Conservation (phyloP, 1,140 invertebrate species). For the Drosophila kohkoa region DNA sequence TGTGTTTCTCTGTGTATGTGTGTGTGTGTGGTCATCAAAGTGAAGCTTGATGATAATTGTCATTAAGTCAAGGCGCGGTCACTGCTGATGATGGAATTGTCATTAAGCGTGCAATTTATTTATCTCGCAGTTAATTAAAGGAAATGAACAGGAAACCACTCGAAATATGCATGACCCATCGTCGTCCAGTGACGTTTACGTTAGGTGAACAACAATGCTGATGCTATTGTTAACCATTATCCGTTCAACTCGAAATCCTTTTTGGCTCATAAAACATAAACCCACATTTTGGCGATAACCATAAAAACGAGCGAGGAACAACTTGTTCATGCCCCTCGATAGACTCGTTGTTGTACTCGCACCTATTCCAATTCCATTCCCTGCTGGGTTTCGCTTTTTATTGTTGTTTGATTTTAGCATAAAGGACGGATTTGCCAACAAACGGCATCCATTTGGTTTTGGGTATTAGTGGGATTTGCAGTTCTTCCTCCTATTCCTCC, state of each 20-base stretch:
- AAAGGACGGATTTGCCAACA: constrained; percentile 73
- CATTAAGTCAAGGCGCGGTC: constrained; percentile 31
- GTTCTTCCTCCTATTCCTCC: constrained; percentile 9
- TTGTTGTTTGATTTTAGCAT: constrained; percentile 78
- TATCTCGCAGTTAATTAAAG: constrained; percentile 47
- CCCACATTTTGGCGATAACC: constrained; percentile 60
- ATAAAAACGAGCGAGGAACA: constrained; percentile 50
- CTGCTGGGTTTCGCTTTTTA: constrained; percentile 58
- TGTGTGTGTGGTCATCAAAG: constrained; percentile 39
- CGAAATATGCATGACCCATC: constrained; percentile 1
- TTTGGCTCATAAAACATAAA: constrained; percentile 66
- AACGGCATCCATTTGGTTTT: constrained; percentile 71
- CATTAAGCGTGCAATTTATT: constrained; percentile 45
- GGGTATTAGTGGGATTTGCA: constrained; percentile 73
- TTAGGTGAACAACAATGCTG: not conserved
- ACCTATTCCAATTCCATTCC: constrained; percentile 43
- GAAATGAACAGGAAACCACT: constrained; percentile 30
- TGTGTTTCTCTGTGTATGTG: no score
- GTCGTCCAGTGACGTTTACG: no score
- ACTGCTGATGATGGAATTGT: constrained; percentile 33
- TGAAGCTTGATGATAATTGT: constrained; percentile 45
- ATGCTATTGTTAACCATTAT: not conserved
- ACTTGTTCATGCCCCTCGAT: constrained; percentile 24
- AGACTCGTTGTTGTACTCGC: constrained; percentile 7
- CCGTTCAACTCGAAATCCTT: constrained; percentile 8